These are phyloP conservation scores for Argyresthia albistria DNA, from an alignment of 2,888 invertebrate species.

Conservation along the genomic window DNA sequence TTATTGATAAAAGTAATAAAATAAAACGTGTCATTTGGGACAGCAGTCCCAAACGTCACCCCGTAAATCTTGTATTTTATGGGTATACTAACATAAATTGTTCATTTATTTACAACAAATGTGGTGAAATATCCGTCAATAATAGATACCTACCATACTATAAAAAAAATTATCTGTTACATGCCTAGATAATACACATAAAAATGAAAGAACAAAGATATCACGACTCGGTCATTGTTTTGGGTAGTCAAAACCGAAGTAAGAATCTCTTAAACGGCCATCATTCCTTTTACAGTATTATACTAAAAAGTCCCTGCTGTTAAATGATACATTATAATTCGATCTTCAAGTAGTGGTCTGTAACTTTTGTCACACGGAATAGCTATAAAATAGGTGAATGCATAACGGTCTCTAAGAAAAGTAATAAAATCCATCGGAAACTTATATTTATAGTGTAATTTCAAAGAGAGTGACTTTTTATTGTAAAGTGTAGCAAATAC, in stretches of 20 bases:
- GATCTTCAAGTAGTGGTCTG: conserved; percentile 26
- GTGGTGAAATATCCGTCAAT: background rate
- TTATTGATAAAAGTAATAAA: too few species aligned
- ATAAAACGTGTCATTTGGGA: too few species aligned
- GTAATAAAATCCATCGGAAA: conserved; percentile 11
- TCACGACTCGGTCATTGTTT: background rate
- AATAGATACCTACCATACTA: conserved; percentile 3
- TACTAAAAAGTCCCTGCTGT: conserved; percentile 30
- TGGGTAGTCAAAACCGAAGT: conserved; percentile 21
- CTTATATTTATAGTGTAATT: conserved; percentile 1
- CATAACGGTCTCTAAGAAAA: conserved; percentile 30
- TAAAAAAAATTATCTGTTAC: conserved; percentile 19
- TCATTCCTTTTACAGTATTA: conserved; percentile 19
- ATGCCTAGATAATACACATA: conserved; percentile 20
- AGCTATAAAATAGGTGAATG: conserved; percentile 33
- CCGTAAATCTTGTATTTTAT: too few species aligned
- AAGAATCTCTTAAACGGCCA: conserved; percentile 40
- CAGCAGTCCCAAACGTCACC: too few species aligned
- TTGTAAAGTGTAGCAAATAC: background rate
- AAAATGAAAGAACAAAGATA: conserved; percentile 2
- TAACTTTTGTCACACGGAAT: conserved; percentile 45
- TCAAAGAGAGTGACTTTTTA: conserved; percentile 5
- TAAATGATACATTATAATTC: conserved; percentile 29
- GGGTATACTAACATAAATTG: too few species aligned
- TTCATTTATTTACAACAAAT: too few species aligned